A percentile compares a stretch with the other conserved stretches of the same genome.
Evolutionary conservation across 2,888 invertebrate genomes (phyloP).

Genomic region (Morpho deidamia): DNA sequence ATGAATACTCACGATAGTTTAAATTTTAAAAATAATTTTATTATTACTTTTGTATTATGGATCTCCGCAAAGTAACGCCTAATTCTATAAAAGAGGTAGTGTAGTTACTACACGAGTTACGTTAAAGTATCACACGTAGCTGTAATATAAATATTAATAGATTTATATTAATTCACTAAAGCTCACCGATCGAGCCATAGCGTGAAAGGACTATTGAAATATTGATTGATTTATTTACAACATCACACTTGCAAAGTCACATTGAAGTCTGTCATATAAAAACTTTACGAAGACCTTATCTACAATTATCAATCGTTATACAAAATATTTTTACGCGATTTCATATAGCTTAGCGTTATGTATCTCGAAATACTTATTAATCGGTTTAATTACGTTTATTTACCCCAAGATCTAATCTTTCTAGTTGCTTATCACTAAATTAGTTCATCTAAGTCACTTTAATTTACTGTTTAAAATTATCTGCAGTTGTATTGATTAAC

Average conservation of each 20-base stretch:
- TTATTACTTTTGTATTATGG: too few species aligned
- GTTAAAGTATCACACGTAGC: conserved; percentile 57
- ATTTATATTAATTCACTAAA: conserved; percentile 35
- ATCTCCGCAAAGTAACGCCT: too few species aligned
- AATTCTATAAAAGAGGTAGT: too few species aligned
- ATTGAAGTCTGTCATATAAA: conserved; percentile 71
- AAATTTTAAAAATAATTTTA: too few species aligned
- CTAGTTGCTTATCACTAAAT: conserved; percentile 62
- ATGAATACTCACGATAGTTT: too few species aligned
- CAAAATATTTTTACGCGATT: conserved; percentile 70
- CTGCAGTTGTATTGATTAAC: conserved; percentile 40
- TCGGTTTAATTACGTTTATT: conserved; percentile 29
- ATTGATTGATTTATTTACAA: conserved; percentile 52
- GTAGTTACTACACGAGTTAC: conserved; percentile 69
- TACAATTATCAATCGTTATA: conserved; percentile 67
- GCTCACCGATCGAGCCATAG: conserved; percentile 33
- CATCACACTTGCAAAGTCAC: conserved; percentile 75
- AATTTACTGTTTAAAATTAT: conserved; percentile 49
- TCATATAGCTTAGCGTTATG: conserved; percentile 58
- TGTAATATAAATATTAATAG: conserved; percentile 32
- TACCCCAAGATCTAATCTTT: conserved; percentile 46
- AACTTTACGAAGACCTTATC: conserved; percentile 63
- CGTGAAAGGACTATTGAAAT: conserved; percentile 36
- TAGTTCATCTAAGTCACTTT: conserved; percentile 50
- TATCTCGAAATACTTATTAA: conserved; percentile 43